These are phyloP conservation scores for Paradisaea rubra DNA, from an alignment of 2,113 vertebrate species.

Conservation along the genomic window DNA sequence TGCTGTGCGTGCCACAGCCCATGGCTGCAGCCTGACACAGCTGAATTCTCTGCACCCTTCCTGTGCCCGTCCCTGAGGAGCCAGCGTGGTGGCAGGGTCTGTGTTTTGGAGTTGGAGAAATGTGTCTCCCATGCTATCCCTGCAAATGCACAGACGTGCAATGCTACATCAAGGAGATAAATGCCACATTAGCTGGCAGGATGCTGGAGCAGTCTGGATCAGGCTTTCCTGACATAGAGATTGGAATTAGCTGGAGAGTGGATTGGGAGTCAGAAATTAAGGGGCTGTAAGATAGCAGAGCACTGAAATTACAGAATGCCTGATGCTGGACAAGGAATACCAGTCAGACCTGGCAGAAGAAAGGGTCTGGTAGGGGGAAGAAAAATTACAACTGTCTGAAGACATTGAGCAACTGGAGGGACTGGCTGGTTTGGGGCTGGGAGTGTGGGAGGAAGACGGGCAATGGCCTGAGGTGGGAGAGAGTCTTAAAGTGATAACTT, in stretches of 20 bases:
- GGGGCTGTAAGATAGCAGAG: not conserved
- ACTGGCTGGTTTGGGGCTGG: not conserved
- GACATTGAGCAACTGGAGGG: not conserved
- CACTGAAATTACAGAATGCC: not conserved
- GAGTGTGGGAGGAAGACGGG: rapidly evolving
- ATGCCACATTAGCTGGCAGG: not conserved
- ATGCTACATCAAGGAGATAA: not conserved
- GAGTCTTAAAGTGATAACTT: not conserved
- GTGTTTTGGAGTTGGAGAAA: not conserved
- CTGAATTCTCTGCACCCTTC: not conserved
- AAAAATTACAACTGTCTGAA: not conserved
- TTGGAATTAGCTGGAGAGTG: not conserved
- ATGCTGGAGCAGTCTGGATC: not conserved
- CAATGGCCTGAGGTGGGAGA: not conserved
- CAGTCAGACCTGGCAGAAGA: not conserved
- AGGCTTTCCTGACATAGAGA: not conserved
- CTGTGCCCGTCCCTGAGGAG: rapidly evolving
- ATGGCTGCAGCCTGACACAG: rapidly evolving
- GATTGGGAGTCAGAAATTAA: not conserved
- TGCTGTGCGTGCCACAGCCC: not conserved
- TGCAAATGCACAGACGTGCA: not conserved
- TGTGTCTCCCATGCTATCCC: rapidly evolving
- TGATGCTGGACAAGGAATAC: not conserved
- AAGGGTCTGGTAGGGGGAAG: not conserved
- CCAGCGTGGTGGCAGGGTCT: too few species aligned